Conservation (phyloP, 2,113 vertebrate genomes). For the Bufo bufo region DNA sequence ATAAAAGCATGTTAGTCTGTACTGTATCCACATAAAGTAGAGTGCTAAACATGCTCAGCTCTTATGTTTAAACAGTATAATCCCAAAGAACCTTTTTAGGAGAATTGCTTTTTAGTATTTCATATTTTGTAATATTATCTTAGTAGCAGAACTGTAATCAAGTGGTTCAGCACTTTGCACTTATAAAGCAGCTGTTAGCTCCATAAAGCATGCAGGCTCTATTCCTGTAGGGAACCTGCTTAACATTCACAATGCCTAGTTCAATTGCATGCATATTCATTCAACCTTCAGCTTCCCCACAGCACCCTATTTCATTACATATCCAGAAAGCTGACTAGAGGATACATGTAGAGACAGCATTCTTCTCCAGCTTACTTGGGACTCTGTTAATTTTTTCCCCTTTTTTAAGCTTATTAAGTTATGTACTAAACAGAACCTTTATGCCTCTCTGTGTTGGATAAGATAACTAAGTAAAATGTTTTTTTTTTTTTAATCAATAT, state of each 20-base stretch:
- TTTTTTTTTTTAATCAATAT: background rate
- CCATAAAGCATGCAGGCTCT: slow-evolving; percentile 9
- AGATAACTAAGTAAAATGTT: slow-evolving; percentile 3
- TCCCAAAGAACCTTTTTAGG: background rate
- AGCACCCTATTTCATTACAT: slow-evolving; percentile 53
- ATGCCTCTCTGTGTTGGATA: background rate
- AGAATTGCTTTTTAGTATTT: background rate
- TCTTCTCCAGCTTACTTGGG: slow-evolving; percentile 26
- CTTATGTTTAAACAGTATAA: background rate
- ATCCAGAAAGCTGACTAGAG: slow-evolving; percentile 36
- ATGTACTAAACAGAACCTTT: slow-evolving; percentile 16
- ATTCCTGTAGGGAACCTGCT: slow-evolving; percentile 45
- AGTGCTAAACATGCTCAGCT: background rate
- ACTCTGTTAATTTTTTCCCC: slow-evolving; percentile 1
- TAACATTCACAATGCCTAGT: slow-evolving; percentile 52
- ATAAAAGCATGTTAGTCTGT: background rate
- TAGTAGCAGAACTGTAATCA: slow-evolving; percentile 16
- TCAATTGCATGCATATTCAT: slow-evolving; percentile 56
- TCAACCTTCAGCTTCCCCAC: slow-evolving; percentile 51
- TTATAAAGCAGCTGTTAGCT: slow-evolving; percentile 44
- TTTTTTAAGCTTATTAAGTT: slow-evolving; percentile 14
- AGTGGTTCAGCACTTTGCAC: slow-evolving; percentile 26
- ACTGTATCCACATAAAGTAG: background rate
- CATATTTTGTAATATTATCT: slow-evolving; percentile 20
- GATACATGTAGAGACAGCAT: slow-evolving; percentile 36